phyloP scores from a whole-genome alignment of 1,140 invertebrate genomes.

The Drosophila melanogaster region DNA sequence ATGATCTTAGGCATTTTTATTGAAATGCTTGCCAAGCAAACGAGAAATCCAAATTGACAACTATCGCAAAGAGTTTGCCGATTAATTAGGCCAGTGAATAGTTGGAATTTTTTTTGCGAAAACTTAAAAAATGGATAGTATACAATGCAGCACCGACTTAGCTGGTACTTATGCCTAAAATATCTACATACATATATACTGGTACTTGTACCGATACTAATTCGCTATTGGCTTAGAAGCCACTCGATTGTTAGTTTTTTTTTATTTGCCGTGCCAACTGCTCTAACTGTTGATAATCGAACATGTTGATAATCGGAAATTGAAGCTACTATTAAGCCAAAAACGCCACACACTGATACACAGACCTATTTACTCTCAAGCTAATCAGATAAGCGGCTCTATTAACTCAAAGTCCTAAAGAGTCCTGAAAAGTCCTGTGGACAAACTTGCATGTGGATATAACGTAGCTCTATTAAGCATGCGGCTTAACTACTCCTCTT shows the following conservation, averaged over 20 bases:
- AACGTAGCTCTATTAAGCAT: conserved; percentile 12
- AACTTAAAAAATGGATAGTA: conserved; percentile 4
- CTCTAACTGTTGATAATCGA: conserved; percentile 67
- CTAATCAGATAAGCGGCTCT: not conserved
- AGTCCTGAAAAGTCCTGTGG: not conserved
- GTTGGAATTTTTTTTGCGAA: conserved; percentile 37
- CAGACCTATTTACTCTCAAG: conserved; percentile 1
- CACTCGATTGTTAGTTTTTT: conserved; percentile 13
- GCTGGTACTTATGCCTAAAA: conserved; percentile 35
- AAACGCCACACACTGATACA: not conserved
- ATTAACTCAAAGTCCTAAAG: not conserved
- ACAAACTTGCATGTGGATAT: conserved; percentile 6
- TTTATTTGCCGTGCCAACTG: conserved; percentile 4
- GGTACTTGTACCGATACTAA: conserved; percentile 14
- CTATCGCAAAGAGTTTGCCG: conserved; percentile 12
- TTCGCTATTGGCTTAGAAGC: conserved; percentile 28
- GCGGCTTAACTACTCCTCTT: conserved; percentile 6
- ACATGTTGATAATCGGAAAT: conserved; percentile 54
- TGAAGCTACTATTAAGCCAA: conserved; percentile 9
- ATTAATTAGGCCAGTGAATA: conserved; percentile 41
- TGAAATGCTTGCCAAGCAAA: conserved; percentile 68
- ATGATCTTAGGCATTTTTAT: conserved; percentile 65
- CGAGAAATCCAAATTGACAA: conserved; percentile 20
- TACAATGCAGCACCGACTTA: conserved; percentile 7
- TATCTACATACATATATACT: conserved; percentile 23